These are phyloP conservation scores for Cuniculus paca DNA, from an alignment of 2,797 vertebrate species.

Conservation along the genomic window DNA sequence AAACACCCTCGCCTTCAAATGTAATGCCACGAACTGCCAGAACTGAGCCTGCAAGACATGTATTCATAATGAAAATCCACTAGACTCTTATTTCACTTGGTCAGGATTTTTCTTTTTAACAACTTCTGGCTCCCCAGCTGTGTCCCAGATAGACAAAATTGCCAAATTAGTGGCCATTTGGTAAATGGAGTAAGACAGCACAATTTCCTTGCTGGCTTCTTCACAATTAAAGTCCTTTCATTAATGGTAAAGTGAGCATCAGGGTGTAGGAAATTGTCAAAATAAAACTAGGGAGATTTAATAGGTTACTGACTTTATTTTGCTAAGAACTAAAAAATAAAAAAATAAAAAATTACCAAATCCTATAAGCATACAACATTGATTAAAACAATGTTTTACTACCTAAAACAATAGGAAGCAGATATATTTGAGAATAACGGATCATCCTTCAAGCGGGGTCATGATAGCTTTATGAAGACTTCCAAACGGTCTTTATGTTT, in stretches of 20 bases:
- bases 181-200: conserved; percentile 43
- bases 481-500: background rate
- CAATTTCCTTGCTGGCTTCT: conserved; percentile 25
- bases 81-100: background rate
- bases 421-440: conserved; percentile 39
- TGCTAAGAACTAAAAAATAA: conserved; percentile 30
- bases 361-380: background rate
- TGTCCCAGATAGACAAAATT: conserved; percentile 40
- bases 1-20: background rate
- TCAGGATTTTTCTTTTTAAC: conserved; percentile 26
- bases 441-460: background rate
- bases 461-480: background rate
- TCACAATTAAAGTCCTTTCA: conserved; percentile 38
- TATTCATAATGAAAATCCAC: background rate
- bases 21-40: background rate
- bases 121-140: conserved; percentile 1
- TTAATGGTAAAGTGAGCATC: conserved; percentile 41
- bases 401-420: background rate
- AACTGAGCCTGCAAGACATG: background rate
- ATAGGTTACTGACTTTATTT: conserved; percentile 41
- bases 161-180: conserved; percentile 37
- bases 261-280: background rate
- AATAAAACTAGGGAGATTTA: conserved; percentile 3
- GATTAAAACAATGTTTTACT: background rate
- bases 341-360: conserved; percentile 30